phyloP scores from a whole-genome alignment of 2,888 invertebrate genomes.

The Hoplodrina blanda region DNA sequence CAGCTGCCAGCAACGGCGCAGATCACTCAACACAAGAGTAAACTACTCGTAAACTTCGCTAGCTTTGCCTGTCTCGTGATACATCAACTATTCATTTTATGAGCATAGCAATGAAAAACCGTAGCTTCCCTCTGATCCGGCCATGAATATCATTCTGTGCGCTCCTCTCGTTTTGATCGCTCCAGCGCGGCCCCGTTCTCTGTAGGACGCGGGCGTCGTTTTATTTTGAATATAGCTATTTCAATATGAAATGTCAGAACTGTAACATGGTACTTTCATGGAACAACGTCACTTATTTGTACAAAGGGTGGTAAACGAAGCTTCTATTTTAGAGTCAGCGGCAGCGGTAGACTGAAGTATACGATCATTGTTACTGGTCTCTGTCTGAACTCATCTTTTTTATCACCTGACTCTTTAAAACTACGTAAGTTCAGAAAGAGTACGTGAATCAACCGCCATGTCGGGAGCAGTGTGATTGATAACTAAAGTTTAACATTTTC shows the following conservation, averaged over 20 bases:
- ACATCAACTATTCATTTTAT: constrained; percentile 56
- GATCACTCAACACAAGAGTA: neutral
- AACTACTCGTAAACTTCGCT: constrained; percentile 1
- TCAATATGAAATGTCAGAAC: constrained; percentile 13
- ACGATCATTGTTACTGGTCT: neutral
- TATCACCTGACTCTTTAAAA: neutral
- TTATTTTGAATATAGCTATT: constrained; percentile 30
- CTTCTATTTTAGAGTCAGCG: neutral
- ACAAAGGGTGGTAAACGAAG: neutral
- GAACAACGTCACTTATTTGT: neutral
- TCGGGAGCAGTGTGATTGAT: constrained; percentile 36
- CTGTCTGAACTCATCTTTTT: neutral
- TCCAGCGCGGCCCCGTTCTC: constrained; percentile 13
- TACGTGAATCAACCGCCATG: constrained; percentile 16
- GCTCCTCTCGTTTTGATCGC: constrained; percentile 27
- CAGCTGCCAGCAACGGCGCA: neutral
- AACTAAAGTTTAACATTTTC: constrained; percentile 30
- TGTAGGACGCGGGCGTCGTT: constrained; percentile 9
- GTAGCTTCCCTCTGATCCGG: constrained; percentile 17
- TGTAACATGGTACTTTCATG: neutral
- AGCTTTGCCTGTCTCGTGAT: neutral
- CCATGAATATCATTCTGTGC: constrained; percentile 41
- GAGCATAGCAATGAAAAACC: constrained; percentile 42
- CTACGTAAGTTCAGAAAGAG: neutral
- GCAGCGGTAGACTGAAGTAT: neutral